A percentile compares a stretch with the other conserved stretches of the same genome.
These are phyloP conservation scores for Lacerta bilineata DNA, from an alignment of 2,797 vertebrate species.

Conservation along the genomic window DNA sequence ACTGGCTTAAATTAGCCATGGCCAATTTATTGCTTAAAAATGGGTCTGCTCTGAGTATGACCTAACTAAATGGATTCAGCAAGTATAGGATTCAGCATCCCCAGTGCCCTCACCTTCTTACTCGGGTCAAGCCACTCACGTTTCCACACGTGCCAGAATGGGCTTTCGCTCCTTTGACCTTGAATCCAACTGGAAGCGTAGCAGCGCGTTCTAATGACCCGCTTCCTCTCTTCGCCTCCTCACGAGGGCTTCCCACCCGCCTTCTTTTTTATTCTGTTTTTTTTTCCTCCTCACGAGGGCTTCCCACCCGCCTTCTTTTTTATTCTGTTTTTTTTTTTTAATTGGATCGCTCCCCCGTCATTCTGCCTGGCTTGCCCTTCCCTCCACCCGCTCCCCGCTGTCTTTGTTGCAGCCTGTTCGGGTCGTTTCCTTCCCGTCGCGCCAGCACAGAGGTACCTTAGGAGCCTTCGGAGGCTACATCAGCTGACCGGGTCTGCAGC, in stretches of 20 bases:
- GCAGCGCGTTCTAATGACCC: neutral
- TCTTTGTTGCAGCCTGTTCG: conserved; percentile 1
- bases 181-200: neutral
- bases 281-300: neutral
- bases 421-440: conserved; percentile 18
- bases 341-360: conserved; percentile 21
- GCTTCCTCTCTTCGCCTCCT: neutral
- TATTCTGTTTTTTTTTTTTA: neutral
- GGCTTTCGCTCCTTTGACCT: neutral
- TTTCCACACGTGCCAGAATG: neutral
- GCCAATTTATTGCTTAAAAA: too few species aligned
- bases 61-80: too few species aligned
- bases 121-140: neutral
- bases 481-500: conserved; percentile 50
- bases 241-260: neutral
- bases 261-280: too few species aligned
- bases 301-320: too few species aligned
- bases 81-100: too few species aligned
- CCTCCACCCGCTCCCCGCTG: neutral
- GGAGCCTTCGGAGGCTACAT: conserved; percentile 25
- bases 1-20: too few species aligned
- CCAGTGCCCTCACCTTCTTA: neutral
- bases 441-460: conserved; percentile 20
- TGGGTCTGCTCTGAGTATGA: too few species aligned
- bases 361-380: neutral